These are phyloP conservation scores for Unio delphinus DNA, from an alignment of 2,888 invertebrate species.

Conservation along the genomic window DNA sequence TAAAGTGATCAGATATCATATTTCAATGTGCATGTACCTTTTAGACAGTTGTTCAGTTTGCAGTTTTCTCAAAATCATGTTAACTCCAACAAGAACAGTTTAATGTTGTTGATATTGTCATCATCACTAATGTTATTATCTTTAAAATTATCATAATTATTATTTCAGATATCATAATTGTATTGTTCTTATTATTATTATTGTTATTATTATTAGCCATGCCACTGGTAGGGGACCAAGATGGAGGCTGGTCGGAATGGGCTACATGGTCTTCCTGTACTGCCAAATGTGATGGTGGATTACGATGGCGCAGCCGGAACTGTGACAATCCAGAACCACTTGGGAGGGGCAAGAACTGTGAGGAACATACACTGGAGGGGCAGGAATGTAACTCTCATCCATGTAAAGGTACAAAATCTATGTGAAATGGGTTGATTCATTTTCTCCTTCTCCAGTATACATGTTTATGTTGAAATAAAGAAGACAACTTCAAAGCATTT, in stretches of 20 bases:
- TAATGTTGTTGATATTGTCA: not conserved
- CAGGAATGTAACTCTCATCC: conserved; percentile 83
- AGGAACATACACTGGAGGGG: conserved; percentile 77
- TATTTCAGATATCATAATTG: not conserved
- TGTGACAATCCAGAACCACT: conserved; percentile 69
- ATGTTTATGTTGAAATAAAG: too few species aligned
- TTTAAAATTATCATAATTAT: not conserved
- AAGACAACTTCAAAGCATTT: too few species aligned
- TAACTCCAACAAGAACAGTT: not conserved
- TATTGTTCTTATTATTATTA: not conserved
- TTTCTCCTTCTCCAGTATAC: too few species aligned
- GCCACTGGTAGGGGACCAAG: conserved; percentile 26
- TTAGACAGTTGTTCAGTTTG: too few species aligned
- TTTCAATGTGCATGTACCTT: too few species aligned
- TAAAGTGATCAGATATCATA: too few species aligned
- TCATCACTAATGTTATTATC: not conserved
- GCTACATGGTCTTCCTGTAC: conserved; percentile 80
- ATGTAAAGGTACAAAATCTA: conserved; percentile 76
- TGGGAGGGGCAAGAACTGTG: conserved; percentile 72
- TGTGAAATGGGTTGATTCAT: too few species aligned
- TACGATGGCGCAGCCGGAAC: conserved; percentile 77
- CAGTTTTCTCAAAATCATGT: too few species aligned
- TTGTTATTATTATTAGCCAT: conserved; percentile 9
- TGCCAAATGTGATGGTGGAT: conserved; percentile 80
- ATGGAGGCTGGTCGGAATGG: conserved; percentile 77